Percentiles rank a stretch among this genome's conserved stretches.
Evolutionary conservation across 2,797 vertebrate species (phyloP).

Genomic region (Uromys caudimaculatus): DNA sequence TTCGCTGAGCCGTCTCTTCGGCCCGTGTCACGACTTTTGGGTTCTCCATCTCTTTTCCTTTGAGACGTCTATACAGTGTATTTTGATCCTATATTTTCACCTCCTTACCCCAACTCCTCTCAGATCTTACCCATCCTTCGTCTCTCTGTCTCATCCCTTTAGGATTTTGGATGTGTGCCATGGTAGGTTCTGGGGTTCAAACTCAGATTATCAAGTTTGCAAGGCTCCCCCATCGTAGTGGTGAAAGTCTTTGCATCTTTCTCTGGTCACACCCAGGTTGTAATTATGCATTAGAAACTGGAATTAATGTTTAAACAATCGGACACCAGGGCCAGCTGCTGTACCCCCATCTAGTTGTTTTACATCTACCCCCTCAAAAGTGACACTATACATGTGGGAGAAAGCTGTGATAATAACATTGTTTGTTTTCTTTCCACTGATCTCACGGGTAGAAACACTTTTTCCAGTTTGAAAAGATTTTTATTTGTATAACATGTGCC

Average conservation of each 20-base stretch:
- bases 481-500: background rate
- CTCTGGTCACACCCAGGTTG: background rate
- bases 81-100: background rate
- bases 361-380: background rate
- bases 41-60: background rate
- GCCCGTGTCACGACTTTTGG: background rate
- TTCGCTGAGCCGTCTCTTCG: background rate
- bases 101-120: background rate
- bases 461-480: background rate
- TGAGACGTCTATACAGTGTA: background rate
- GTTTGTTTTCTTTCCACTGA: background rate
- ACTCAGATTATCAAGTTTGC: background rate
- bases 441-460: background rate
- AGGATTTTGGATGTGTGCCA: background rate
- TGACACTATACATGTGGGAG: background rate
- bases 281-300: background rate
- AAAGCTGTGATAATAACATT: background rate
- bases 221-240: background rate
- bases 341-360: background rate
- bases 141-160: background rate
- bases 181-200: background rate
- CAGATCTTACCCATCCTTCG: background rate
- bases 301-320: background rate
- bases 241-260: slow-evolving; percentile 3
- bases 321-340: background rate